Percentiles rank a stretch among this genome's conserved stretches.
phyloP scores from a whole-genome alignment of 2,888 invertebrate genomes.

The Pandemis cinnamomeana region DNA sequence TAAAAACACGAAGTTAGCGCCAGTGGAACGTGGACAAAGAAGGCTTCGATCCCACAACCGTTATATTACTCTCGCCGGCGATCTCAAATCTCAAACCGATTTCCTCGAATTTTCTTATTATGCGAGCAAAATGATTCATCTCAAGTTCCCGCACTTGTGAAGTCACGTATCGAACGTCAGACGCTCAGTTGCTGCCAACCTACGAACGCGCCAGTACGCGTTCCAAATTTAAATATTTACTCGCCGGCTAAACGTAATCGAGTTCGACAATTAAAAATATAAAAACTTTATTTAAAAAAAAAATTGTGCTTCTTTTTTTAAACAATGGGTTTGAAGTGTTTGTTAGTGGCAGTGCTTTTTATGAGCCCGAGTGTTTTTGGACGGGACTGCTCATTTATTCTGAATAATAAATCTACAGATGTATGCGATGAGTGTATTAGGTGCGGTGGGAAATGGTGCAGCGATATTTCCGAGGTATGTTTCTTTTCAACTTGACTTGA shows the following conservation, averaged over 20 bases:
- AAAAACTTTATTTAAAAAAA: not conserved
- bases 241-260: slow-evolving; percentile 35
- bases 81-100: slow-evolving; percentile 48
- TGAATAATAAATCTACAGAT: slow-evolving; percentile 47
- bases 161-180: slow-evolving; percentile 45
- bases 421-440: slow-evolving; percentile 73
- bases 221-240: slow-evolving; percentile 57
- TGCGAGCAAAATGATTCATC: slow-evolving; percentile 66
- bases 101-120: slow-evolving; percentile 69
- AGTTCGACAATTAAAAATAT: slow-evolving; percentile 21
- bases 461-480: slow-evolving; percentile 53
- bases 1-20: not conserved
- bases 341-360: slow-evolving; percentile 64
- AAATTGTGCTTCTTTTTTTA: slow-evolving; percentile 20
- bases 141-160: slow-evolving; percentile 55
- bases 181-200: slow-evolving; percentile 58
- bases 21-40: not conserved
- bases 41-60: slow-evolving; percentile 17
- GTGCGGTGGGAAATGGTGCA: slow-evolving; percentile 71
- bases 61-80: slow-evolving; percentile 10
- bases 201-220: slow-evolving; percentile 57
- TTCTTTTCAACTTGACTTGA: slow-evolving; percentile 32
- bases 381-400: slow-evolving; percentile 51
- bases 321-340: slow-evolving; percentile 66
- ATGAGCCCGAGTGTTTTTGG: slow-evolving; percentile 62